Percentiles rank a stretch among this genome's conserved stretches.
Evolutionary conservation across 1,140 invertebrate genomes (phyloP).

Genomic region (Caenorhabditis brenneri): DNA sequence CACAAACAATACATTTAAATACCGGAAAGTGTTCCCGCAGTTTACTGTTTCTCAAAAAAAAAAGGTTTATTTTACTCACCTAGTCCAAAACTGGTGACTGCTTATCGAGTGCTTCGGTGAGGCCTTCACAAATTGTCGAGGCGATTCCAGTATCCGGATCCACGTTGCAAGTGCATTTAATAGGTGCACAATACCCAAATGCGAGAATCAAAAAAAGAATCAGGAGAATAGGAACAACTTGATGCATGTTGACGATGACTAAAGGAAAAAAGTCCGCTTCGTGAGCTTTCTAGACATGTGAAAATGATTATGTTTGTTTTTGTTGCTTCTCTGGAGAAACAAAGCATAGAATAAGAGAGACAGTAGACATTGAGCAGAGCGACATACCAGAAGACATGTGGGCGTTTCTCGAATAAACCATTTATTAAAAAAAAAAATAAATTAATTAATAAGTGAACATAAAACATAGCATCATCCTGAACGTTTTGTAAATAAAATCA

Average conservation of each 20-base stretch:
- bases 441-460: too few species aligned
- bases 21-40: too few species aligned
- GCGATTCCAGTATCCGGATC: constrained; percentile 12
- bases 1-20: too few species aligned
- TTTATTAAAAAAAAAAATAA: background rate
- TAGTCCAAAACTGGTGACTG: background rate
- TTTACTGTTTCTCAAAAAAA: too few species aligned
- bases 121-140: background rate
- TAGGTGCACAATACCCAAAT: background rate
- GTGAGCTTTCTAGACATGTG: background rate
- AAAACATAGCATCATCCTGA: too few species aligned
- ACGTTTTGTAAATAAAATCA: too few species aligned
- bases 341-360: background rate
- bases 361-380: background rate
- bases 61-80: too few species aligned
- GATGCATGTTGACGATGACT: background rate
- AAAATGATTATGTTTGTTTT: constrained; percentile 6
- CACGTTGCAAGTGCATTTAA: constrained; percentile 23
- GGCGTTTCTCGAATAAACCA: background rate
- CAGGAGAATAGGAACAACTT: background rate
- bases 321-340: background rate
- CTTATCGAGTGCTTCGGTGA: background rate
- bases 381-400: background rate
- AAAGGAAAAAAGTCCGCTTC: background rate
- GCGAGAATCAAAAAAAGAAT: background rate